A percentile compares a stretch with the other conserved stretches of the same genome.
Conservation (phyloP, 2,888 invertebrate species). For the Meganola albula region DNA sequence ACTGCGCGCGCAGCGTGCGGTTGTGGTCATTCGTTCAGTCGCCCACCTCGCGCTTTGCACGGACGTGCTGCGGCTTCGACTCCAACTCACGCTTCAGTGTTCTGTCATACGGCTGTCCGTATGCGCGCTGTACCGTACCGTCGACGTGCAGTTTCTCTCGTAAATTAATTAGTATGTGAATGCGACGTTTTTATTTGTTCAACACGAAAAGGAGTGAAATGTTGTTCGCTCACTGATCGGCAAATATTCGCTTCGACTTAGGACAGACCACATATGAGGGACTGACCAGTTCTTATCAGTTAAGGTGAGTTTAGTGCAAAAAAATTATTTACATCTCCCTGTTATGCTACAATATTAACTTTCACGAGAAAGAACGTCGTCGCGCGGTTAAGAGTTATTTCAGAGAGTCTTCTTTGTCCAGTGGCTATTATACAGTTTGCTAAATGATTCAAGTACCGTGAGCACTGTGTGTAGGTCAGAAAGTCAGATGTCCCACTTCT, state of each 20-base stretch:
- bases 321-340: slow-evolving; percentile 15
- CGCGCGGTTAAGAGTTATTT: no score
- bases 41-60: slow-evolving; percentile 40
- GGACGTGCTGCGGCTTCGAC: slow-evolving; percentile 37
- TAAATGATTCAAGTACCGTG: slow-evolving; percentile 30
- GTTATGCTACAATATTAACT: slow-evolving; percentile 15
- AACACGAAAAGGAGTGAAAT: slow-evolving; percentile 69
- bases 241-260: slow-evolving; percentile 43
- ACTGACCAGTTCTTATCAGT: slow-evolving; percentile 45
- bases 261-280: slow-evolving; percentile 60
- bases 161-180: slow-evolving; percentile 70
- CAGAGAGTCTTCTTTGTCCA: background rate
- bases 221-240: slow-evolving; percentile 55
- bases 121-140: slow-evolving; percentile 54
- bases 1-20: slow-evolving; percentile 73
- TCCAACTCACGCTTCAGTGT: slow-evolving; percentile 51
- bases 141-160: slow-evolving; percentile 61
- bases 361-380: slow-evolving; percentile 18
- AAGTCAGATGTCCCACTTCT: slow-evolving; percentile 66
- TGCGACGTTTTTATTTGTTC: slow-evolving; percentile 59
- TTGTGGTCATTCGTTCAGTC: slow-evolving; percentile 58
- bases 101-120: slow-evolving; percentile 52
- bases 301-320: slow-evolving; percentile 44
- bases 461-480: slow-evolving; percentile 60
- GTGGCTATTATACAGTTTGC: slow-evolving; percentile 8